Evolutionary conservation across 2,888 invertebrate species (phyloP).

Genomic region (Seladonia tumulorum): DNA sequence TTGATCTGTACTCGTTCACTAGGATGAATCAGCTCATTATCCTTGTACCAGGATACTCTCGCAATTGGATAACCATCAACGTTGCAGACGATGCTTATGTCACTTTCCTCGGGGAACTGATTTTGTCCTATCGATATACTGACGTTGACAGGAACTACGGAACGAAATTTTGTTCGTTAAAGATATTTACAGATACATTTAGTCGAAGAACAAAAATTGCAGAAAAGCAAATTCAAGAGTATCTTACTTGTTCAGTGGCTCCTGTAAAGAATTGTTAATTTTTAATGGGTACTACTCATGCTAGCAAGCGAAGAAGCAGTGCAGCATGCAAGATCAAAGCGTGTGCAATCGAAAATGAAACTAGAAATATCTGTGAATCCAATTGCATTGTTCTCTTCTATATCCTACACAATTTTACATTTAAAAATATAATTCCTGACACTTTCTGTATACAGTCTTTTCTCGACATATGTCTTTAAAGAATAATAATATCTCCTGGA

Average conservation of each 20-base stretch:
- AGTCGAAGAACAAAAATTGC: neutral
- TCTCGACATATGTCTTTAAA: too few species aligned
- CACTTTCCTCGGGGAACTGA: conserved; percentile 88
- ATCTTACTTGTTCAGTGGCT: neutral
- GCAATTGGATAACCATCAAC: conserved; percentile 92
- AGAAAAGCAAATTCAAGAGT: conserved; percentile 9
- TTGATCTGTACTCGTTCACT: conserved; percentile 88
- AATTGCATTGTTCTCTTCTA: conserved; percentile 11
- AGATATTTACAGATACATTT: neutral
- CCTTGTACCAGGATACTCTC: conserved; percentile 92
- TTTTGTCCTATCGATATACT: conserved; percentile 87
- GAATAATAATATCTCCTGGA: too few species aligned
- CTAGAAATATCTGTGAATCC: neutral
- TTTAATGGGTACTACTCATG: neutral
- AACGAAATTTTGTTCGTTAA: conserved; percentile 8
- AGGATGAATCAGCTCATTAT: conserved; percentile 86
- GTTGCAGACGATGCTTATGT: conserved; percentile 90
- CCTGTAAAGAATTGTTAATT: neutral
- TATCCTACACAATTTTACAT: neutral
- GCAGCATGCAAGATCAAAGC: conserved; percentile 18
- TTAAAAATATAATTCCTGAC: too few species aligned
- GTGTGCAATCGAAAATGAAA: neutral
- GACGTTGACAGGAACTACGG: conserved; percentile 88
- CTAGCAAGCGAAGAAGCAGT: conserved; percentile 11
- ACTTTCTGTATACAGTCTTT: too few species aligned